Evolutionary conservation across 1,140 invertebrate species (phyloP), one percentile per base, ranked within the genome.

Genomic region (Luehdorfia chinensis): DNA sequence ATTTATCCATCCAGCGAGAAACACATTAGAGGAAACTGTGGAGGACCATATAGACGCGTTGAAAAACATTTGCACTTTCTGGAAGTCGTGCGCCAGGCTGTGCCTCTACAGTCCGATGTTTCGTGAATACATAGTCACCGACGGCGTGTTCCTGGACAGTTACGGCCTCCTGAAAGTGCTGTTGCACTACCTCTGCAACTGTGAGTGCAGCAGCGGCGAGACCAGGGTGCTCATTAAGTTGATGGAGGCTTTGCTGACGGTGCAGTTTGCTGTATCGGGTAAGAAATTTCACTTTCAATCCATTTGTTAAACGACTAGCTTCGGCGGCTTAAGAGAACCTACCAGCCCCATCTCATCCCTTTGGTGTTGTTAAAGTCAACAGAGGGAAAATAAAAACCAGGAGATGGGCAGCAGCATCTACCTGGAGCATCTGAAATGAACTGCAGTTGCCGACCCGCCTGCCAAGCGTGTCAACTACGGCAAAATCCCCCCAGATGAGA

Each of bases 21-120:
- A 49, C n/a, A 39, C 30, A 3, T 11, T 39, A 3, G 55, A 54
- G 4, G 66, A 68, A 3, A 19, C 33, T 6, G 18, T 59, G 1
- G 68, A 75, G 5, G 70, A 73, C 51, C 55, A 73, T 8, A 16
- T 76, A 1, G 77, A 80, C 19, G 39, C 73, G 7, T 46, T 88
- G 30, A 79, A 81, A 50, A 79, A 71, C 16, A 61, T 77, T 6
- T 63, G 61, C 25, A 84, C 78, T 11, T 88, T 89, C 23, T 92
- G 91, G 91, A 87, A 86, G 57, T 88, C 89, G 1, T 89, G 88
- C 32, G 88, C 90, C 0, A 86, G 86, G 1, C 71, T 92, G 4
- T 87, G 87, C 12, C 54, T 91, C 4, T 90, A 87, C 62, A 90
- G 90, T 50, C 89, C 90, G 0, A 67, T 85, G 69, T 89, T 91